Base-by-base conservation (phyloP, 92 coral and sea anemone species). In the Palythoa grandiflora region DNA sequence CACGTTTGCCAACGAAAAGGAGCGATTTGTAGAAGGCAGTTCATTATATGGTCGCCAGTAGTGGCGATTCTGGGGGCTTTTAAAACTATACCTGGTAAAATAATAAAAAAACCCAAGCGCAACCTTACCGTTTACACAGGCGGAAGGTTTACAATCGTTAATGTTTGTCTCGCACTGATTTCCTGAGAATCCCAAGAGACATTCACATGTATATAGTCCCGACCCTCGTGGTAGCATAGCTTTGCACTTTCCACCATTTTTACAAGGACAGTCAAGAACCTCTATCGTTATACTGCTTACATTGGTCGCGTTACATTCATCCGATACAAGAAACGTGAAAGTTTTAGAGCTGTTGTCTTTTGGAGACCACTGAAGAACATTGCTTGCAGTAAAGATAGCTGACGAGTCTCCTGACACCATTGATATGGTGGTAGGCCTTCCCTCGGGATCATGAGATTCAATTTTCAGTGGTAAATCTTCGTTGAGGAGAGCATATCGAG, bases 361-460 rank as follows among this genome's bases (percentile, higher is more conserved):
- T 17, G 83, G 83, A 78, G 83, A 54, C 83, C 83, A 78, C 20
- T 57, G 83, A 38, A 78, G 83, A 38, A 78, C 14, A n/a, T 78
- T 78, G 16, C 38, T 21, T 36, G 83, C 71, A 28, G 83, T 78
- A 38, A 78, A 57, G 51, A 39, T 16, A 21, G 83, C 83, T 35
- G 83, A 13, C 1, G 71, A 15, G 3, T 78, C 83, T 78, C 83
- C 83, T 3, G 83, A 78, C 60, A 78, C 60, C 71, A 78, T 53
- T 78, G 63, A 3, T 57, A 55, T 78, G 20, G 61, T 37, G 35
- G 83, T 78, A 11, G 83, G 83, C 60, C 83, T 54, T 78, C 83
- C 83, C 35, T 78, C 83, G 10, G 83, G 83, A 78, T 78, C 83
- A 13, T 57, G 48, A 2, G 70, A 57, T 78, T 78, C 71, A 36